Evolutionary conservation across 2,888 invertebrate genomes (phyloP).

Genomic region (Bugula neritina): DNA sequence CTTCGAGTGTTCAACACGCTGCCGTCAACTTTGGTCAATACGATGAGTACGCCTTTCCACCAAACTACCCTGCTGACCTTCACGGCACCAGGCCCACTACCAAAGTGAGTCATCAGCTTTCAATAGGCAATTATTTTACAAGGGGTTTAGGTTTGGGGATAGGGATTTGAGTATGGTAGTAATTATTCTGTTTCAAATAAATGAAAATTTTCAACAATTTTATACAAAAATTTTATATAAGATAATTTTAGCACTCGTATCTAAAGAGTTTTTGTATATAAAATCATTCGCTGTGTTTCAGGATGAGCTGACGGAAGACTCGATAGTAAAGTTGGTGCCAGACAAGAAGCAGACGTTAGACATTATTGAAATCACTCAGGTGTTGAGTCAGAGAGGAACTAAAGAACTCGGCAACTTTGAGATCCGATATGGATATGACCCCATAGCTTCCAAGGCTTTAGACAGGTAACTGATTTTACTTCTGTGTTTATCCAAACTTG

Average conservation of each 20-base stretch:
- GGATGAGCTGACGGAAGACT: background rate
- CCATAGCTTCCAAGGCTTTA: constrained; percentile 35
- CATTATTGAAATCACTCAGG: constrained; percentile 54
- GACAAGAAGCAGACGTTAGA: constrained; percentile 42
- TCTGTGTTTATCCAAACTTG: no score
- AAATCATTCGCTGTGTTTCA: no score
- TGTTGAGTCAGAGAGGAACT: constrained; percentile 51
- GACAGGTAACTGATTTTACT: constrained; percentile 34
- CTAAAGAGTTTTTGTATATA: no score
- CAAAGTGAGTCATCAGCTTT: background rate
- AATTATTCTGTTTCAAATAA: no score
- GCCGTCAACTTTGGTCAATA: constrained; percentile 14
- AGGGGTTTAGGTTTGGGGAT: no score
- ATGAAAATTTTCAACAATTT: no score
- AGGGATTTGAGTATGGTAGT: no score
- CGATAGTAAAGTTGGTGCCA: background rate
- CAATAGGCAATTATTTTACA: no score
- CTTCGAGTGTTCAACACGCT: background rate
- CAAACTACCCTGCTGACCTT: background rate
- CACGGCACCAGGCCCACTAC: background rate
- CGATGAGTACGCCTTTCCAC: background rate
- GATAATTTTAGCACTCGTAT: no score
- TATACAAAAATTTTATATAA: no score
- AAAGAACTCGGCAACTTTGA: constrained; percentile 54
- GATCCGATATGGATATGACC: constrained; percentile 53